Evolutionary conservation across 1,140 invertebrate genomes (phyloP), one percentile per base, ranked within the genome.

Genomic region (Bombus pascuorum): DNA sequence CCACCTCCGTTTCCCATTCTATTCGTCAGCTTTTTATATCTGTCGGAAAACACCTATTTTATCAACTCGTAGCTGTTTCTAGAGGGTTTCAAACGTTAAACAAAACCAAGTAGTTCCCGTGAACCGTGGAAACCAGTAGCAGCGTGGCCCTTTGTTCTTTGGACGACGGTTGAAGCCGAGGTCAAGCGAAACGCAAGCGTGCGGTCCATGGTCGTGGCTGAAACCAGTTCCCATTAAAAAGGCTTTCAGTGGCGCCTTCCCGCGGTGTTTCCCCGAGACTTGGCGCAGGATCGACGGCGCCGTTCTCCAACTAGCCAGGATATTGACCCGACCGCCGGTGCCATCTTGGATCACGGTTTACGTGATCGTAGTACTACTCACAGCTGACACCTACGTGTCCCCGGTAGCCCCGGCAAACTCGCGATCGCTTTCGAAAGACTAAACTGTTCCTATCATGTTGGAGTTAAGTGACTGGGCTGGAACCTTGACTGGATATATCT

Each of bases 311-410:
- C 77, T 81, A 87, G 82, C 59, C 84, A 92, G 91, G 93, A 91
- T 93, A 86, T 93, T 94, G 93, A 94, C 93, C 92, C 82, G 75
- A 62, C 12, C 32, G 10, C 25, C 89, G 78, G 22, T 88, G 91
- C 93, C 92, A 94, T 94, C 78, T 92, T 93, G 91, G 90, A 89
- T 91, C 92, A 91, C 90, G 87, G 79, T 65, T 70, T 83, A 78
- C 86, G 85, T 87, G 87, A 90, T 91, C 90, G 92, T 93, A 94
- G 92, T 94, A 93, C 92, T 92, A 91, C 88, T 87, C 89, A 87
- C 91, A 93, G 91, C 91, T 93, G 89, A 87, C 77, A 89, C 72
- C 84, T 84, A 81, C 74, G 85, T 88, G 88, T 81, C 62, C 42
- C 80, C 68, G 81, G 77, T 66, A 83, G 83, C 72, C 18, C 81